Base-by-base conservation (phyloP, 2,113 vertebrate genomes). In the Ophthalmolycus amberensis region DNA sequence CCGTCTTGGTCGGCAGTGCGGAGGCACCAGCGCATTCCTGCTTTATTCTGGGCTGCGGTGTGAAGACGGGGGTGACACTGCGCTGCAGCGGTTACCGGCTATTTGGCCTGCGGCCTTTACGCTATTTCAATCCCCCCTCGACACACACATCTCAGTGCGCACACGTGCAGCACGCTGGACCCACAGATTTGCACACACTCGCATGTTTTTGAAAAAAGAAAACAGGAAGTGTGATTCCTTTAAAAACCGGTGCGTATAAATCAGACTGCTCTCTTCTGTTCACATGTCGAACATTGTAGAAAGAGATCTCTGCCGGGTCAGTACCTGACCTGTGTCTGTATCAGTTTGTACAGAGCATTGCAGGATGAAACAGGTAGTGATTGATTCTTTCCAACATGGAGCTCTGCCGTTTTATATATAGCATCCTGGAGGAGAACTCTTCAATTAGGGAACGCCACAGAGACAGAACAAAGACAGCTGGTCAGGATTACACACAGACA, bases 31-130 rank as follows among this genome's bases (percentile, higher is more conserved):
- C 9, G 32, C 89, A 94, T 94, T 94, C 91, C 91, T 89, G 84
- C 87, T 86, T 90, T 94, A 94, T 94, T 94, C 91, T 92, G 91
- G 87, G 90, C 85, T 89, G 90, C 4, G 89, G 91, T 86, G 56
- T 80, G 72, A 84, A 91, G 83, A 90, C 76, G n/a, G 87, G 89
- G 91, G 87, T 76, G 87, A 92, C 89, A 90, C 87, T 77, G 84
- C n/a, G 81, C 89, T 67, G 77, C 90, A 83, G 89, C 65, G 88
- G 90, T 88, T 72, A 37, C 63, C 75, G 52, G 85, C 84, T 89
- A 90, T 92, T 92, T 88, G 87, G 70, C 9, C 89, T 92, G 85
- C 83, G 90, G 92, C 85, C 76, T 91, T 89, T 42, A 72, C 27
- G 63, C 85, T 92, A 91, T 91, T 92, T 92, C 86, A 80, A 78